Evolutionary conservation across 2,888 invertebrate genomes (phyloP).

Genomic region (Morpho achilles): DNA sequence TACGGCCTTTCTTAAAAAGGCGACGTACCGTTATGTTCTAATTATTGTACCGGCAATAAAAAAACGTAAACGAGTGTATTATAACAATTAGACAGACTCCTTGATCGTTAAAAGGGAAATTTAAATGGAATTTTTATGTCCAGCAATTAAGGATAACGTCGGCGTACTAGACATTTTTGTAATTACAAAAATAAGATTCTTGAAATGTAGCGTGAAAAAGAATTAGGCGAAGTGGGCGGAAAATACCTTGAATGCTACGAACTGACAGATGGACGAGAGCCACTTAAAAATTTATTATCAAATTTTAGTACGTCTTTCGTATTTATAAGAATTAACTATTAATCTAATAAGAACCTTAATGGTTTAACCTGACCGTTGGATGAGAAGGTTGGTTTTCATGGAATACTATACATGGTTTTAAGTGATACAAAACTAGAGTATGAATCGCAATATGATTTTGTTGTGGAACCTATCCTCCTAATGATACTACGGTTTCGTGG

Average conservation of each 20-base stretch:
- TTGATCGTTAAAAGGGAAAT: constrained; percentile 79
- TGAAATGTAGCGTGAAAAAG: constrained; percentile 80
- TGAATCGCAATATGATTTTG: too few species aligned
- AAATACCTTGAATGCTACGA: constrained; percentile 58
- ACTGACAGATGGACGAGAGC: constrained; percentile 57
- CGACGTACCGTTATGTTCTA: constrained; percentile 74
- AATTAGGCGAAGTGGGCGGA: constrained; percentile 70
- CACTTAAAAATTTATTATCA: background rate
- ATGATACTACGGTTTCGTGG: too few species aligned
- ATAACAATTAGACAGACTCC: constrained; percentile 78
- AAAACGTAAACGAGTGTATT: constrained; percentile 80
- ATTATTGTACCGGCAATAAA: constrained; percentile 78
- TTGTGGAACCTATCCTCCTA: too few species aligned
- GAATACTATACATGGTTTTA: too few species aligned
- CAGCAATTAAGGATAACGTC: constrained; percentile 79
- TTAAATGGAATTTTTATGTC: constrained; percentile 81
- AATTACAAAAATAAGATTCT: constrained; percentile 80
- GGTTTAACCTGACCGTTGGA: too few species aligned
- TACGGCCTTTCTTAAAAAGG: constrained; percentile 65
- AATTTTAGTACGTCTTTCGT: background rate
- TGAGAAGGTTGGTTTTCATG: too few species aligned
- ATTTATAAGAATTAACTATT: background rate
- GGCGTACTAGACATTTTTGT: constrained; percentile 79
- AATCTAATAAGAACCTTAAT: too few species aligned
- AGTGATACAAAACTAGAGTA: too few species aligned